These are phyloP conservation scores for Agrotis ipsilon DNA, from an alignment of 2,888 invertebrate genomes.

Conservation along the genomic window DNA sequence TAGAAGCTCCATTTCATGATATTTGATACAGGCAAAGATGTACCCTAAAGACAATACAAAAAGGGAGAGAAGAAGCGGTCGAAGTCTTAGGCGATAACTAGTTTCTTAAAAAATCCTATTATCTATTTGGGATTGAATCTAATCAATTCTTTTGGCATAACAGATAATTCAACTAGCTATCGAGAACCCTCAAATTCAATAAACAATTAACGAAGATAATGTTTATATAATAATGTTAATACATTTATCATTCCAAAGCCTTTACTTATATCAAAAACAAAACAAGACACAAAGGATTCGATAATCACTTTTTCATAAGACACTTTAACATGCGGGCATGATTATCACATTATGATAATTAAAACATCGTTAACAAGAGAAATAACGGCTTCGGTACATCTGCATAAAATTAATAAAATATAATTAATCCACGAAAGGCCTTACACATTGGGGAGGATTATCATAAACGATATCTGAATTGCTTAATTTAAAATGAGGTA, in stretches of 20 bases:
- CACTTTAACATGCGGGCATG: slow-evolving; percentile 38
- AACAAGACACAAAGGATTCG: slow-evolving; percentile 23
- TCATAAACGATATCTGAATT: slow-evolving; percentile 74
- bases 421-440: slow-evolving; percentile 61
- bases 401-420: slow-evolving; percentile 71
- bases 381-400: slow-evolving; percentile 61
- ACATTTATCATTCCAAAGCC: not conserved
- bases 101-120: too few species aligned
- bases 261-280: slow-evolving; percentile 17
- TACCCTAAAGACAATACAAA: too few species aligned
- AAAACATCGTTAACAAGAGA: slow-evolving; percentile 54
- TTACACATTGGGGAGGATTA: slow-evolving; percentile 66
- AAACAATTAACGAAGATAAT: too few species aligned
- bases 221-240: not conserved
- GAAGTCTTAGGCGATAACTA: too few species aligned
- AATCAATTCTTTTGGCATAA: too few species aligned
- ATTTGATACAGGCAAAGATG: too few species aligned
- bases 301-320: slow-evolving; percentile 49
- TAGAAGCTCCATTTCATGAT: too few species aligned
- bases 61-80: too few species aligned
- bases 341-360: slow-evolving; percentile 50
- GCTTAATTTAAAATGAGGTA: slow-evolving; percentile 72
- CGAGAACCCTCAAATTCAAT: too few species aligned
- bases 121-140: too few species aligned
- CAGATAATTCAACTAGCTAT: too few species aligned